Base-by-base conservation (phyloP, 2,888 invertebrate species). In the Plagodis pulveraria region DNA sequence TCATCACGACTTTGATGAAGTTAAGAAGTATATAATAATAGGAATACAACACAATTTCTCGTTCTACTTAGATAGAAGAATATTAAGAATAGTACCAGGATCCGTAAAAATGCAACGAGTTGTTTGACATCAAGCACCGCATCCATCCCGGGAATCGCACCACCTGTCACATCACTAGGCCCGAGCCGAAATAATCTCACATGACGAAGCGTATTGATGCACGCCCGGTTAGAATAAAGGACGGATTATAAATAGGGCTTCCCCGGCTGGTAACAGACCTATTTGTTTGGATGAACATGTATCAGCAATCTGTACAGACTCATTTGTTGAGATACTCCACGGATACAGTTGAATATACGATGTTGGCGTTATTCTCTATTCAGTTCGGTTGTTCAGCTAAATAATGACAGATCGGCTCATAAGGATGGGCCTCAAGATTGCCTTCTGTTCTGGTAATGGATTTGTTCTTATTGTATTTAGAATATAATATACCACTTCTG, bases 111-210 rank as follows among this genome's bases (percentile, higher is more conserved):
- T 2, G 36, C 36, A 36, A 36, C 6, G 36, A 9, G 36, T 36
- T 36, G 0, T 36, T 36, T 36, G 6, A 36, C 36, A 35, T 47
- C 33, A 5, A 32, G 43, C 32, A 60, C 46, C 56, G 45, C 54
- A 54, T 58, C 47, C 49, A 40, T 44, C 46, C 36, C 58, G 59
- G 49, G 63, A 62, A 59, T 43, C 58, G 49, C 49, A 22, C 56
- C 63, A 65, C 65, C 62, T 65, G 65, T 50, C 63, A 49, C 65
- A 65, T 57, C 65, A 58, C 65, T 65, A 67, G 53, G 12, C 46
- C 50, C 58, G 54, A 58, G 47, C 69, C 58, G 67, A 76, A 76
- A 78, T 76, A 77, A 72, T 73, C 73, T 66, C 63, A 64, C 63
- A 71, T 72, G 69, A 72, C 68, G 66, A 67, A 52, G 68, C 69